Evolutionary conservation across 2,113 vertebrate genomes (phyloP), one percentile per base, ranked within the genome.

Genomic region (Notiomystis cincta): DNA sequence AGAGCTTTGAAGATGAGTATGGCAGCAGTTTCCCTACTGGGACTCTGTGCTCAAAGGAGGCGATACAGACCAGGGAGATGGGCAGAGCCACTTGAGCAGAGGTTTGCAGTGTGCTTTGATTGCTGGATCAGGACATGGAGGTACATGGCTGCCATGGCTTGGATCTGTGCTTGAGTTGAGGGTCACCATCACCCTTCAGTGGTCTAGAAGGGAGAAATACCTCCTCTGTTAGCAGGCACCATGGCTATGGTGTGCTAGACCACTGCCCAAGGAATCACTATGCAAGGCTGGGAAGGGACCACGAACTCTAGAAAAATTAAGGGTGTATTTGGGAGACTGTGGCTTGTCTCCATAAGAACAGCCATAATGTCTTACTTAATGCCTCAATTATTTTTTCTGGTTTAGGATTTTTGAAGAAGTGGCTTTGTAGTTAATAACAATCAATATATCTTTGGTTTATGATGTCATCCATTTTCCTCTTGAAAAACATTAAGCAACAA

Each of bases 31-130:
- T 76, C 22, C 21, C 51, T 58, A n/a, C 51, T 51, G 62, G 22
- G 18, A 18, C 33, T n/a, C 20, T 3, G 2, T 69, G 35, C 25
- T 50, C 37, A 24, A 7, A 30, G 25, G 42, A 51, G 31, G 31
- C 70, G 22, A 20, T 47, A 4, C 3, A 61, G 45, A 16, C 9
- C 31, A 38, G 28, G 4, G 17, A 51, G 50, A 53, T 0, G 1
- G 38, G 15, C 30, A 50, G 30, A 40, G 30, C 40, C 3, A 2
- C 23, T 44, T 38, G 10, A n/a, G n/a, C 0, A 0, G 67, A 51
- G 37, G 13, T 47, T 79, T 89, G 76, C 42, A 86, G 33, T 31
- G 24, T 2, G 2, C 48, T 54, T 13, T 17, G 28, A 2, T 22
- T 47, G 42, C 42, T 67, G 7, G 24, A 4, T 42, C 9, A 2